Evolutionary conservation across 2,797 vertebrate species (phyloP).

Genomic region (Esox masquinongy): DNA sequence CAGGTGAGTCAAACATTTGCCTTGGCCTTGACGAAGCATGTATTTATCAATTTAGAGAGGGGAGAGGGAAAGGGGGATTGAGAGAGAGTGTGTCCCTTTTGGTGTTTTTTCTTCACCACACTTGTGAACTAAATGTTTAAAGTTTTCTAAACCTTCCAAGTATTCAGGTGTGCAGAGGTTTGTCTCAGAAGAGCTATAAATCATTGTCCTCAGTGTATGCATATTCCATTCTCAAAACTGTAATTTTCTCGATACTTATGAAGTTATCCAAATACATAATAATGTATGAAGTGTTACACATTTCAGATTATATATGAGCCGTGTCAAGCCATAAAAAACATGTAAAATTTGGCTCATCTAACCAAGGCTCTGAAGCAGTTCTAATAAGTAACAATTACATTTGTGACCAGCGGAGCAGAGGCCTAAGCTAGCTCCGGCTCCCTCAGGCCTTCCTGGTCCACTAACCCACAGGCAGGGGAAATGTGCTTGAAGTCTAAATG

Average conservation of each 20-base stretch:
- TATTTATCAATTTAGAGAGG: conserved; percentile 74
- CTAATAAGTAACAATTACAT: conserved; percentile 1
- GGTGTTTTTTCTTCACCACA: neutral
- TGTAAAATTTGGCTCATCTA: neutral
- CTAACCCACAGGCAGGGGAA: conserved; percentile 44
- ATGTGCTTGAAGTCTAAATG: conserved; percentile 63
- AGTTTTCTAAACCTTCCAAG: neutral
- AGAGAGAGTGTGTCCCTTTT: neutral
- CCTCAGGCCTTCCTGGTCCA: conserved; percentile 4
- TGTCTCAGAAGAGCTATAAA: conserved; percentile 2
- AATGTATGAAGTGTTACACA: neutral
- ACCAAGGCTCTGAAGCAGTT: neutral
- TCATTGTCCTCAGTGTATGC: neutral
- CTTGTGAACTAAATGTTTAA: neutral
- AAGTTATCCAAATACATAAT: neutral
- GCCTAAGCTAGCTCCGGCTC: conserved; percentile 1
- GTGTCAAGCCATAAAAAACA: neutral
- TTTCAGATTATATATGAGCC: neutral
- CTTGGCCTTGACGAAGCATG: conserved; percentile 77
- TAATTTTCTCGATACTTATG: neutral
- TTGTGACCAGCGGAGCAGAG: neutral
- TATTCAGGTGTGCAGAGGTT: neutral
- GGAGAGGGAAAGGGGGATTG: conserved; percentile 28
- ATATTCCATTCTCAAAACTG: neutral
- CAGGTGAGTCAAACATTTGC: conserved; percentile 86